Evolutionary conservation across 2,888 invertebrate genomes (phyloP), one percentile per base, ranked within the genome.

Genomic region (Hipparchia semele): DNA sequence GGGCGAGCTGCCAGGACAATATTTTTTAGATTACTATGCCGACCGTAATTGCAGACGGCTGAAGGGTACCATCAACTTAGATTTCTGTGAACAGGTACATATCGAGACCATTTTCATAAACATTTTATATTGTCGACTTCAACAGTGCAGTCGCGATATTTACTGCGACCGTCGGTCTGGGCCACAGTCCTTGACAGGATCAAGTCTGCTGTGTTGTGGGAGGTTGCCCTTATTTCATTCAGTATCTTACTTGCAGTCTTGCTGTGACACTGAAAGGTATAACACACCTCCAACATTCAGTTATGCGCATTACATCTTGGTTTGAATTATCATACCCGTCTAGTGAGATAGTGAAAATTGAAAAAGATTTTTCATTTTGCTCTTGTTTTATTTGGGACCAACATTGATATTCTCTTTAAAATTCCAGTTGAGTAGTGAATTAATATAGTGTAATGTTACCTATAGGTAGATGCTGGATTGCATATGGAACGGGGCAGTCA

Each of bases 1-100:
- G 56, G 98, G 98, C 80, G 98, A 98, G 87, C 96, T 98, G 84
- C 99, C 99, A 70, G 98, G 98, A 73, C 98, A 98, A 90, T 99
- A 97, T 94, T 96, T 98, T 86, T 95, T 99, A 81, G 98, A 98
- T 87, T 99, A 99, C 90, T 99, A 97, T 90, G 97, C 98, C 58
- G 98, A 99, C 89, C 95, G 96, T 83, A 96, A 96, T 85, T 96
- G 97, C 88, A 95, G 97, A 81, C 97, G 98, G 84, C 94, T 97
- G 80, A 98, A 98, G 94, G 98, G 98, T 83, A 96, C 96, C 75
- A 98, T 99, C 84, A 97, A 99, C 95, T 95, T 99, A 84, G 99
- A 99, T 94, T 97, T 98, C 88, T 99, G 99, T 90, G 98, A 99
- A 93, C 98, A 99, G 95, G 98, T 98, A 91, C 81, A 83, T 83